These are phyloP conservation scores for Orycteropus afer DNA, from an alignment of 2,113 vertebrate species.

Conservation along the genomic window DNA sequence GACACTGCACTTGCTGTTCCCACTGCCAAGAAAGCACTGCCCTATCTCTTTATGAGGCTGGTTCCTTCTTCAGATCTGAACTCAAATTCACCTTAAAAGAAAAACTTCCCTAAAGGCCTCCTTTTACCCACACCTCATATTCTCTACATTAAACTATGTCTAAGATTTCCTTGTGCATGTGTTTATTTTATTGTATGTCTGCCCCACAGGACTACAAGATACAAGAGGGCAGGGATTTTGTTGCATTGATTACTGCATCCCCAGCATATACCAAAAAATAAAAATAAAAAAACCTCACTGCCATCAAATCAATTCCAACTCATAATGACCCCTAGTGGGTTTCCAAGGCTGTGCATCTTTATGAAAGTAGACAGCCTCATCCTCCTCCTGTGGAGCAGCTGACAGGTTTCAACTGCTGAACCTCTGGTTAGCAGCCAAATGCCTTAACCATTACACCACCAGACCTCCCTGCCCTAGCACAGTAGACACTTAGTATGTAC, in stretches of 20 bases:
- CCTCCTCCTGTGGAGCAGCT: too few species aligned
- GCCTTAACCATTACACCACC: too few species aligned
- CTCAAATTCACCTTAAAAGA: constrained; percentile 9
- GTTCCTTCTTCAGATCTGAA: not conserved
- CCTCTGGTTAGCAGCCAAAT: too few species aligned
- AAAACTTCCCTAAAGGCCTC: not conserved
- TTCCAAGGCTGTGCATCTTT: too few species aligned
- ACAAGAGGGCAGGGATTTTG: not conserved
- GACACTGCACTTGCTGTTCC: not conserved
- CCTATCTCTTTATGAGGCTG: not conserved
- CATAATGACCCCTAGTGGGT: too few species aligned
- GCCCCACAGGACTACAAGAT: not conserved
- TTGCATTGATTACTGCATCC: not conserved
- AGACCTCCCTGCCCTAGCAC: too few species aligned
- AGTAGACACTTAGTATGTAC: not conserved
- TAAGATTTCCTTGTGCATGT: constrained; percentile 8
- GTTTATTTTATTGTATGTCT: not conserved
- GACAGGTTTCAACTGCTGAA: too few species aligned
- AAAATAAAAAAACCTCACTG: too few species aligned
- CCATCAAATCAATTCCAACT: too few species aligned
- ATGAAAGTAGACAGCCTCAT: too few species aligned
- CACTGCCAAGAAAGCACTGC: not conserved
- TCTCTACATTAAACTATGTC: not conserved
- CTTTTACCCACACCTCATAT: not conserved
- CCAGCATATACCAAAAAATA: not conserved